Evolutionary conservation across 2,888 invertebrate species (phyloP).

Genomic region (Kryphioiulus occultus): DNA sequence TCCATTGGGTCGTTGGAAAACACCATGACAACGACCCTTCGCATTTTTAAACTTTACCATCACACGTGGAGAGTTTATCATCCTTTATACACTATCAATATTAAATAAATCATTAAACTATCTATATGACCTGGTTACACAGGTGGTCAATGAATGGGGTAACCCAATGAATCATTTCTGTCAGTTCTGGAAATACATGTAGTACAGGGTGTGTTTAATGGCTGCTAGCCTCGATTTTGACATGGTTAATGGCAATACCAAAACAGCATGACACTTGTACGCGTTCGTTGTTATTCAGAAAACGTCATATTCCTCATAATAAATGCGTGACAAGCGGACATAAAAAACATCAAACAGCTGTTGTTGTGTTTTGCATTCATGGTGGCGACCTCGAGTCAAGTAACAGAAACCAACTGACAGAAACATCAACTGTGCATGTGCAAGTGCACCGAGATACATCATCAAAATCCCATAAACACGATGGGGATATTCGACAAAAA

Average conservation of each 20-base stretch:
- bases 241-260: neutral
- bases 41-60: too few relatives aligned
- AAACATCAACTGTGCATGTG: too few relatives aligned
- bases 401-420: too few relatives aligned
- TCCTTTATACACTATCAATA: too few relatives aligned
- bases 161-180: neutral
- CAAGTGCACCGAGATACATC: too few relatives aligned
- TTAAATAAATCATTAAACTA: neutral
- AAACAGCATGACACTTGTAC: neutral
- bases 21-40: too few relatives aligned
- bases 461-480: too few relatives aligned
- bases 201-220: neutral
- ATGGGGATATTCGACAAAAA: too few relatives aligned
- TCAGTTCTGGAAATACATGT: neutral
- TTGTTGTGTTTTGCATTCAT: neutral
- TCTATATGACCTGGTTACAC: neutral
- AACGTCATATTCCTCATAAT: neutral
- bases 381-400: too few relatives aligned
- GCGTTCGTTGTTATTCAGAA: neutral
- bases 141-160: constrained; percentile 20
- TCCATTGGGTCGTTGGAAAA: too few relatives aligned
- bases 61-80: too few relatives aligned
- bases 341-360: neutral
- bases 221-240: neutral
- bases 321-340: neutral